Conservation (phyloP, 2,888 invertebrate species). For the Lepetodrilus schrolli region DNA sequence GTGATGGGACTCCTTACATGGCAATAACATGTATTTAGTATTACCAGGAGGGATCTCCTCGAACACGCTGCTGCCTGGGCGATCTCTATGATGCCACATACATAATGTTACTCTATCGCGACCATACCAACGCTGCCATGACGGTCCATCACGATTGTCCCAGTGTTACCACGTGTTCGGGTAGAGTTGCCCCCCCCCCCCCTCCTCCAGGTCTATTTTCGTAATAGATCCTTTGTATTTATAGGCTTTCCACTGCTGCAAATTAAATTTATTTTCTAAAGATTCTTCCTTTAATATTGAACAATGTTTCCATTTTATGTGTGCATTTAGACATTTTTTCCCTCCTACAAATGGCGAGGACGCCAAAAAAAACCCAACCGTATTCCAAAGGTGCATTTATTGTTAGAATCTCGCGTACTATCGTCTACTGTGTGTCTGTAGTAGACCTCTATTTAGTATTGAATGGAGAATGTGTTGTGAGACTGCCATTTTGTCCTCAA, state of each 20-base stretch:
- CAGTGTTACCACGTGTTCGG: too few species aligned
- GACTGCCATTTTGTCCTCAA: neutral
- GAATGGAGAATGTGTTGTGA: slow-evolving; percentile 22
- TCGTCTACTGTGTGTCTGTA: slow-evolving; percentile 18
- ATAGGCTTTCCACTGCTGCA: slow-evolving; percentile 14
- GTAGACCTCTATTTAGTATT: slow-evolving; percentile 1
- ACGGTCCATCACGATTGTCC: too few species aligned
- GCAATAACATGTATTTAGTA: slow-evolving; percentile 26
- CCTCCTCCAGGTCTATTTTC: slow-evolving; percentile 26
- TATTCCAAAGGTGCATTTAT: slow-evolving; percentile 20
- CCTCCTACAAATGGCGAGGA: slow-evolving; percentile 1
- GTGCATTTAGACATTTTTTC: slow-evolving; percentile 25
- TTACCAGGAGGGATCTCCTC: too few species aligned
- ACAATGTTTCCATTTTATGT: slow-evolving; percentile 18
- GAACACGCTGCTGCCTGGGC: too few species aligned
- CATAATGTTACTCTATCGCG: too few species aligned
- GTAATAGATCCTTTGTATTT: slow-evolving; percentile 23
- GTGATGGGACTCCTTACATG: slow-evolving; percentile 14
- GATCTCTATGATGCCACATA: too few species aligned
- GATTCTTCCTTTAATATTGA: neutral
- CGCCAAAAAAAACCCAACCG: slow-evolving; percentile 24
- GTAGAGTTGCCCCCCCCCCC: too few species aligned
- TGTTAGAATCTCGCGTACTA: slow-evolving; percentile 17
- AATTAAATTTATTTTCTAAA: slow-evolving; percentile 13
- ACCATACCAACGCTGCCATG: too few species aligned